These are phyloP conservation scores for Drosophila pseudotakahashii DNA, from an alignment of 2,888 invertebrate species.

Conservation along the genomic window DNA sequence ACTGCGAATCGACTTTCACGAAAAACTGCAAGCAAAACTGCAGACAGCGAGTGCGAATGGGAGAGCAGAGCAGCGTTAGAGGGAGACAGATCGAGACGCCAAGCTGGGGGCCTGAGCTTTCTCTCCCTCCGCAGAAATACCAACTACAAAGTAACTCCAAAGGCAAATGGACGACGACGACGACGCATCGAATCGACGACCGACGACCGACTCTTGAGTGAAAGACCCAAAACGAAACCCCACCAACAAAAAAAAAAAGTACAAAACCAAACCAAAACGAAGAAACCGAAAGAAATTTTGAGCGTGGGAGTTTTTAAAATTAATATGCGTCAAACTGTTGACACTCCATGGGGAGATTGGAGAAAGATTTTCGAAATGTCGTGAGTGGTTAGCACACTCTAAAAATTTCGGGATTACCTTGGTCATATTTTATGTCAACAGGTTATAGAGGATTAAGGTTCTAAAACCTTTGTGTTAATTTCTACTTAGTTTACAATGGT, in stretches of 20 bases:
- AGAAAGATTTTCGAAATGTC: constrained; percentile 11
- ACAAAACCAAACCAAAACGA: constrained; percentile 23
- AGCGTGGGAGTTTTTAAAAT: constrained; percentile 77
- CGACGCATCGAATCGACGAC: constrained; percentile 50
- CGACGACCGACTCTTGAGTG: constrained; percentile 27
- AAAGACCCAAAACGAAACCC: constrained; percentile 55
- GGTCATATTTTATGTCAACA: too few species aligned
- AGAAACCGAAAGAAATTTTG: constrained; percentile 57
- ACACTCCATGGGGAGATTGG: constrained; percentile 41
- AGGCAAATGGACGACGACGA: constrained; percentile 68
- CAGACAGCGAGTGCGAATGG: constrained; percentile 39
- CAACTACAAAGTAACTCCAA: constrained; percentile 32
- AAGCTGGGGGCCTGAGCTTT: constrained; percentile 57
- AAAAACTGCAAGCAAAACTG: constrained; percentile 78
- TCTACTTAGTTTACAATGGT: too few species aligned
- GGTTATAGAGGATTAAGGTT: too few species aligned
- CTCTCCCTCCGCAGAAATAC: constrained; percentile 62
- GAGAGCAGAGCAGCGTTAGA: constrained; percentile 13
- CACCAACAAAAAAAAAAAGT: constrained; percentile 36
- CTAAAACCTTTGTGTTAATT: too few species aligned
- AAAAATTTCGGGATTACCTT: constrained; percentile 2
- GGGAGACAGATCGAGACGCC: constrained; percentile 26
- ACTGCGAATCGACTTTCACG: constrained; percentile 65
- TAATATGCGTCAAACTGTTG: constrained; percentile 77
- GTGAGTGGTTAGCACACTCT: constrained; percentile 11